A percentile compares a stretch with the other conserved stretches of the same genome.
Evolutionary conservation across 2,113 vertebrate species (phyloP).

Genomic region (Halichoeres trimaculatus): DNA sequence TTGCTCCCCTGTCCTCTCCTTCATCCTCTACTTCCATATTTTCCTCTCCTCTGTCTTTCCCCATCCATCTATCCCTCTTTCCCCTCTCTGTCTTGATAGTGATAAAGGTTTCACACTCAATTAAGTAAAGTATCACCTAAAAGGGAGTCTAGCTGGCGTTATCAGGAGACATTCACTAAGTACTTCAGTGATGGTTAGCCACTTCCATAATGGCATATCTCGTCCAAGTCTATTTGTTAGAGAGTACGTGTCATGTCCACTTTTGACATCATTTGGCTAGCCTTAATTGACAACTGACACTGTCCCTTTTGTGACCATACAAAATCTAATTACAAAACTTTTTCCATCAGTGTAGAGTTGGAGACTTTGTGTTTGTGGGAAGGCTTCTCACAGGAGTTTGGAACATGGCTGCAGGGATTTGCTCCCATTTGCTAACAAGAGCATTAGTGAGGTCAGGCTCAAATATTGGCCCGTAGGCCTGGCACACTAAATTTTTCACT

Average conservation of each 20-base stretch:
- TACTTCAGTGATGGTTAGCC: constrained; percentile 69
- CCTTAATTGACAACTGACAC: constrained; percentile 59
- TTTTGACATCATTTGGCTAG: constrained; percentile 46
- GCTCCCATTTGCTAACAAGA: background rate
- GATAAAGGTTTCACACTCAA: constrained; percentile 81
- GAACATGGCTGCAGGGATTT: background rate
- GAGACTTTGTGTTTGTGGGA: background rate
- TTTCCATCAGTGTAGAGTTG: background rate
- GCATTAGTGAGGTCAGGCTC: background rate
- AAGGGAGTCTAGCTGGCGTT: constrained; percentile 68
- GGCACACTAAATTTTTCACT: background rate
- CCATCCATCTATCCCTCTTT: constrained; percentile 53
- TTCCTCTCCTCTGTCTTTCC: constrained; percentile 38
- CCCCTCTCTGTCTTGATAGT: constrained; percentile 64
- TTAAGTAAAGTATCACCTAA: constrained; percentile 81
- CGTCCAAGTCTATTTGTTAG: constrained; percentile 66
- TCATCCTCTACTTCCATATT: constrained; percentile 60
- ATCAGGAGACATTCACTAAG: constrained; percentile 75
- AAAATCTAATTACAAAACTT: background rate
- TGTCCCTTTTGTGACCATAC: constrained; percentile 3
- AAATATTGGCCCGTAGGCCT: background rate
- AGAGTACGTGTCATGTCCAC: constrained; percentile 44
- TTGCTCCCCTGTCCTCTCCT: constrained; percentile 67
- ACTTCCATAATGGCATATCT: constrained; percentile 67
- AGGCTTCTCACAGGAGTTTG: background rate